Evolutionary conservation across 2,797 vertebrate species (phyloP).

Genomic region (Arnoldichthys spilopterus): DNA sequence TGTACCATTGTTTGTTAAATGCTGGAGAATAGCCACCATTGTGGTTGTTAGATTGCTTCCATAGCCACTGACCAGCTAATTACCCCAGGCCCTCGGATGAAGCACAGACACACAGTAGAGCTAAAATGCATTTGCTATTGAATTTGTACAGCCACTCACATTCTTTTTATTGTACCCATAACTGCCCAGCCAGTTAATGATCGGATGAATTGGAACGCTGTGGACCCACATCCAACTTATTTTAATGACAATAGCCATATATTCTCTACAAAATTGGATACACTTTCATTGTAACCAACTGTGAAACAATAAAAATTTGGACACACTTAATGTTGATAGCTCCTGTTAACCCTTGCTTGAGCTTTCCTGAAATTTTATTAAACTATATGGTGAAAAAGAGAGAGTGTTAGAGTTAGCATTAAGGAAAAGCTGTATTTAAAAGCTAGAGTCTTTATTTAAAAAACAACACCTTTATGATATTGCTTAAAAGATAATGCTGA

Average conservation of each 20-base stretch:
- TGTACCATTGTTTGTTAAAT: conserved; percentile 66
- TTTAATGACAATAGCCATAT: conserved; percentile 77
- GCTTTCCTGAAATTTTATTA: no score
- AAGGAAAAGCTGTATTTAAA: no score
- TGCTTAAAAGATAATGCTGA: no score
- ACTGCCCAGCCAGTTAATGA: conserved; percentile 58
- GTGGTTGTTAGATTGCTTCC: conserved; percentile 72
- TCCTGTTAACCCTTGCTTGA: no score
- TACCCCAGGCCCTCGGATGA: conserved; percentile 51
- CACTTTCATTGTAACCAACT: not conserved
- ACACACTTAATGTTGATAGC: not conserved
- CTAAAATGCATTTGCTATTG: conserved; percentile 13
- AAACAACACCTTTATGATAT: no score
- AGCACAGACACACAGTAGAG: conserved; percentile 21
- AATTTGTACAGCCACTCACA: not conserved
- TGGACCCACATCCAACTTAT: conserved; percentile 68
- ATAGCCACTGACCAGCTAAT: conserved; percentile 72
- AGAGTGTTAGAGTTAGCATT: no score
- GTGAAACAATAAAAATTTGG: not conserved
- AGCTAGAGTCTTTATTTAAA: no score
- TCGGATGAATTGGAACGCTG: conserved; percentile 70
- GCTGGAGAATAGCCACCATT: conserved; percentile 72
- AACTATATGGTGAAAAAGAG: no score
- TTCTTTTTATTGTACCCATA: conserved; percentile 4
- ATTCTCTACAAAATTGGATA: conserved; percentile 56